These are phyloP conservation scores for Clinocottus analis DNA, from an alignment of 2,113 vertebrate genomes.

Conservation along the genomic window DNA sequence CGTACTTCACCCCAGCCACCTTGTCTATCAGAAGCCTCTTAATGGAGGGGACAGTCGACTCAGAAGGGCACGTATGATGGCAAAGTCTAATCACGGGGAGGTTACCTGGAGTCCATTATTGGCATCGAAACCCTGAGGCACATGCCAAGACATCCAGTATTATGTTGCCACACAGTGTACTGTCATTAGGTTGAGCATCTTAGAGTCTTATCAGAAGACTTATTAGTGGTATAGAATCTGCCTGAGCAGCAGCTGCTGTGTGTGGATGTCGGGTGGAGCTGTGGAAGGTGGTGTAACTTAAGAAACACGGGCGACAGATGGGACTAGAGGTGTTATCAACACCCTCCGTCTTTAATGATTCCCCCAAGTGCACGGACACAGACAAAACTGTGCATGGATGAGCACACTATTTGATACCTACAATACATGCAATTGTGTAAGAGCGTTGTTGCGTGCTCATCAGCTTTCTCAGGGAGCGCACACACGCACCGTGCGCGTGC, in stretches of 20 bases:
- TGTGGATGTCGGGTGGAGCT: slow-evolving; percentile 58
- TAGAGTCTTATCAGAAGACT: slow-evolving; percentile 57
- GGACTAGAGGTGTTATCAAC: slow-evolving; percentile 69
- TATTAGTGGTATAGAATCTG: slow-evolving; percentile 59
- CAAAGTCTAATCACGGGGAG: background rate
- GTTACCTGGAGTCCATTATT: background rate
- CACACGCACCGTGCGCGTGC: background rate
- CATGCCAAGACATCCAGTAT: slow-evolving; percentile 34
- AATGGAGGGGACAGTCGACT: slow-evolving; percentile 24
- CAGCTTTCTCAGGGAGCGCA: slow-evolving; percentile 21
- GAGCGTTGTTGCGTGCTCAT: slow-evolving; percentile 41
- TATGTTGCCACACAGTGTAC: slow-evolving; percentile 29
- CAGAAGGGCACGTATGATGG: slow-evolving; percentile 3
- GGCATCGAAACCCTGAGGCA: slow-evolving; percentile 11
- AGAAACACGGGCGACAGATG: slow-evolving; percentile 73
- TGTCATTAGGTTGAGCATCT: slow-evolving; percentile 50
- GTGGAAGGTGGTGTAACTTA: slow-evolving; percentile 65
- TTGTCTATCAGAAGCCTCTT: slow-evolving; percentile 40
- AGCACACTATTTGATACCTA: slow-evolving; percentile 48
- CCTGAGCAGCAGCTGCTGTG: slow-evolving; percentile 66
- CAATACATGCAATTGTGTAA: slow-evolving; percentile 38
- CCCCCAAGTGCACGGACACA: slow-evolving; percentile 20
- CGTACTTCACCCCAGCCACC: slow-evolving; percentile 25
- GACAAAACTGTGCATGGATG: slow-evolving; percentile 29
- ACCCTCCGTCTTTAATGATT: slow-evolving; percentile 56